A percentile compares a stretch with the other conserved stretches of the same genome.
Evolutionary conservation across 2,797 vertebrate species (phyloP).

Genomic region (Brachymystax lenok): DNA sequence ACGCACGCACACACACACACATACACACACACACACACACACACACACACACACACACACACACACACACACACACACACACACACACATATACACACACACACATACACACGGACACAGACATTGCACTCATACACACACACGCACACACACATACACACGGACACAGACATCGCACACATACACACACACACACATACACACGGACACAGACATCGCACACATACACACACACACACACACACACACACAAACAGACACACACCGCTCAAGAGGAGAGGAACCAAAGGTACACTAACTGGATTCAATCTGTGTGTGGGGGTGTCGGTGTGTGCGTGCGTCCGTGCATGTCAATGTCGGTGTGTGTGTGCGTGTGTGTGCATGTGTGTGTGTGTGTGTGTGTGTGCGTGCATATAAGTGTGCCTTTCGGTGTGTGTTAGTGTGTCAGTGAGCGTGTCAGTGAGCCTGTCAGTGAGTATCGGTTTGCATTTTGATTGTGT

Average conservation of each 20-base stretch:
- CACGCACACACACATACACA: not conserved
- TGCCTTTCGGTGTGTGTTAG: not conserved
- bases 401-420: not conserved
- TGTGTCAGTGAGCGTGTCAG: not conserved
- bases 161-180: no score
- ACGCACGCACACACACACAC: no score
- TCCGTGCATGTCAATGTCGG: not conserved
- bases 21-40: no score
- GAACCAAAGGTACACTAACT: slow-evolving; percentile 52
- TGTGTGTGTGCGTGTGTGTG: not conserved
- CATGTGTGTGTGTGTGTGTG: not conserved
- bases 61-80: no score
- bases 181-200: not conserved
- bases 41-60: no score
- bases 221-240: no score
- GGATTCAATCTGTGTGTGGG: slow-evolving; percentile 53
- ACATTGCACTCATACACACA: not conserved
- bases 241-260: no score
- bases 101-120: not conserved
- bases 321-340: slow-evolving; percentile 20
- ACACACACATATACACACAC: no score
- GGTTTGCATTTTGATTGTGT: slow-evolving; percentile 13
- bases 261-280: no score
- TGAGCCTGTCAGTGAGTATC: slow-evolving; percentile 8
- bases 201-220: not conserved